Conservation (phyloP, 1,140 invertebrate species). For the Agrypnia vestita region DNA sequence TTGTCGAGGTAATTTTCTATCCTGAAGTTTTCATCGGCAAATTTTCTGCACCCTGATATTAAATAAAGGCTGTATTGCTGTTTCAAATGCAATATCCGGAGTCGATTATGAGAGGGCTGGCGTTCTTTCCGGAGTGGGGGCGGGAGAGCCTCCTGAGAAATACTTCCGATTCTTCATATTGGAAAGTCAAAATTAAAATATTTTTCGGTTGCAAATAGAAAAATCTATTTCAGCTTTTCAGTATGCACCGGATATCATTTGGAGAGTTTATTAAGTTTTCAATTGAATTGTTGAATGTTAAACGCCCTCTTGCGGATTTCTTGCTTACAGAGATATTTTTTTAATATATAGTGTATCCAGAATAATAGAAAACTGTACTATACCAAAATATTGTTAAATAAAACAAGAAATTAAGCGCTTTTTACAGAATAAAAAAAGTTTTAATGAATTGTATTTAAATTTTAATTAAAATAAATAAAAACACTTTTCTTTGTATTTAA, state of each 20-base stretch:
- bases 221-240: background rate
- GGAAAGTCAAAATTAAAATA: background rate
- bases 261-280: background rate
- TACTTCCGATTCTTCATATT: background rate
- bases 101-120: constrained; percentile 58
- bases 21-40: background rate
- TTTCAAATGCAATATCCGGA: constrained; percentile 58
- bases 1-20: background rate
- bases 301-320: too few species aligned
- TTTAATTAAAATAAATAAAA: too few species aligned
- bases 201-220: background rate
- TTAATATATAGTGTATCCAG: too few species aligned
- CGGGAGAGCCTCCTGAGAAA: background rate
- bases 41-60: constrained; percentile 10
- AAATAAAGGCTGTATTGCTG: constrained; percentile 14
- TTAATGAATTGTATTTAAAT: too few species aligned
- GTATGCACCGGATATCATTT: too few species aligned
- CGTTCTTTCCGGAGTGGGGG: constrained; percentile 49
- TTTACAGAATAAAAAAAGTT: too few species aligned
- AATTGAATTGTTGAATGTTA: background rate
- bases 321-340: too few species aligned
- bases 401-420: too few species aligned
- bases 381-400: too few species aligned
- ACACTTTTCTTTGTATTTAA: too few species aligned
- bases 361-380: too few species aligned